These are phyloP conservation scores for Cyanoramphus novaezelandiae DNA, from an alignment of 2,113 vertebrate genomes.

Conservation along the genomic window DNA sequence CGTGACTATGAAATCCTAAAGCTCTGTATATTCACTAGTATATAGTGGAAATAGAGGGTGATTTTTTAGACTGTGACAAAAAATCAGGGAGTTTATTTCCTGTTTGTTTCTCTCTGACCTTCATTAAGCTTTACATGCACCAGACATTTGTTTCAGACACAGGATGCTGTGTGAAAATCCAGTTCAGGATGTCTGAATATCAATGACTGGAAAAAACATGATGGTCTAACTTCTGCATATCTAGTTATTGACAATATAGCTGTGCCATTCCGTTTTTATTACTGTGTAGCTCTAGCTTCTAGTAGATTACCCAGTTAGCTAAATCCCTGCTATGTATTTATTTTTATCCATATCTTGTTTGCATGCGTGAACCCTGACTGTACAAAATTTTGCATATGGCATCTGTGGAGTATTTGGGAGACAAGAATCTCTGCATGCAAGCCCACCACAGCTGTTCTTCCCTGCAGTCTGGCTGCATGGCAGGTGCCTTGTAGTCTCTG, in stretches of 20 bases:
- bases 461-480: not conserved
- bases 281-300: not conserved
- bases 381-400: not conserved
- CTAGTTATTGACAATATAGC: not conserved
- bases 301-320: not conserved
- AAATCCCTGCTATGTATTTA: slow-evolving; percentile 8
- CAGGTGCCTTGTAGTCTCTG: fast-evolving
- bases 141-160: not conserved
- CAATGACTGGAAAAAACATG: not conserved
- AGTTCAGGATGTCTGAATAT: not conserved
- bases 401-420: not conserved
- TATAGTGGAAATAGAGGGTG: not conserved
- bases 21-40: not conserved
- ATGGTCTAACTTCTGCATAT: not conserved
- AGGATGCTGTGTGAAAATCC: not conserved
- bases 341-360: slow-evolving; percentile 11
- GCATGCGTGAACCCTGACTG: not conserved
- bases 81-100: not conserved
- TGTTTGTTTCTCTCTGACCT: not conserved
- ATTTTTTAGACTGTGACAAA: not conserved
- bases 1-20: not conserved
- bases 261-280: not conserved
- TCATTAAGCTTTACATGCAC: not conserved
- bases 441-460: not conserved
- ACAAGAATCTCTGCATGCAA: not conserved